Evolutionary conservation across 2,888 invertebrate genomes (phyloP), one percentile per base, ranked within the genome.

Genomic region (Zonitis immaculata): DNA sequence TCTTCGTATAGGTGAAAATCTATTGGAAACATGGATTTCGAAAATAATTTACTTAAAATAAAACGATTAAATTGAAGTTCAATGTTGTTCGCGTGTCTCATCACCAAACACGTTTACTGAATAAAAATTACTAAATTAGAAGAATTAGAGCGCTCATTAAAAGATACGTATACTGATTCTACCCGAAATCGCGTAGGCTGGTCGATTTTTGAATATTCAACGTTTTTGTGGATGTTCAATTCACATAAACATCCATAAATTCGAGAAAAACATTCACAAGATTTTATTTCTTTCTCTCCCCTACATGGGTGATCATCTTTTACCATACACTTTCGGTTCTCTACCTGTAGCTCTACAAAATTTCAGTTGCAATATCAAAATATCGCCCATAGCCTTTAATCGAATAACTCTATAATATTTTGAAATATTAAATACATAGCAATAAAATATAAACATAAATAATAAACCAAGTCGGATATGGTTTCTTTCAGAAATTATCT

Each of bases 131-230:
- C 69, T 68, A 69, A 74, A 75, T 75, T 73, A 73, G 72, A 67
- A 43, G 71, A 73, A 72, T 72, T 72, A 70, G 72, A 65, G 63
- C 68, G 66, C 74, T 74, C 74, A 74, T 75, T 75, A 75, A 73
- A 70, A 68, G 74, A 74, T 74, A 75, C 74, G 74, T 62, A 55
- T 16, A 55, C 52, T 59, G 69, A 69, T 69, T 68, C 67, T 60
- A 60, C 51, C 61, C 59, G 62, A 63, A 58, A 52, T 52, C 8
- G 54, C 47, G 57, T 51, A 45, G 51, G 54, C 4, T 14, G n/a
- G 52, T 26, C 9, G n/a, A 49, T 20, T 35, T 35, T 35, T 35
- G 35, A 35, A 35, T 35, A 35, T 35, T 35, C 35, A 35, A 35
- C 35, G 18, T 35, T 2, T 25, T 7, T 4, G n/a, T 35, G 35